Evolutionary conservation across 1,140 invertebrate species (phyloP).

Genomic region (Potamilus streckersoni): DNA sequence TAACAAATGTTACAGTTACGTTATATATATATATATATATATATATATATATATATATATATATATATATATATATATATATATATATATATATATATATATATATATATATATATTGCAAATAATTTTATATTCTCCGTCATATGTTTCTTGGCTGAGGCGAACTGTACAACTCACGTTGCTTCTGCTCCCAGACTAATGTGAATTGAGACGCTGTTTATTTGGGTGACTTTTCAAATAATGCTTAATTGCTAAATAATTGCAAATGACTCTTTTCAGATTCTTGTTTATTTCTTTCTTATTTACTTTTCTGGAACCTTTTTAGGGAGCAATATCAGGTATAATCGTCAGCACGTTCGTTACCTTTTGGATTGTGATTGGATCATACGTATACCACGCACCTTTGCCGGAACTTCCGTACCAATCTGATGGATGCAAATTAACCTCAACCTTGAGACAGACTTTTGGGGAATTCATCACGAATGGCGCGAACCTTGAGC

Average conservation of each 20-base stretch:
- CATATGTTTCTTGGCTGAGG: too few species aligned
- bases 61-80: too few species aligned
- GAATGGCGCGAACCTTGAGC: not conserved
- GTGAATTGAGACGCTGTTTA: not conserved
- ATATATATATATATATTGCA: too few species aligned
- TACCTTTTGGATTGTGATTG: constrained; percentile 51
- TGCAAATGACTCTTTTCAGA: not conserved
- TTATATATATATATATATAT: too few species aligned
- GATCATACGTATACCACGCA: constrained; percentile 39
- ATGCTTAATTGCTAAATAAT: not conserved
- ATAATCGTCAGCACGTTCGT: constrained; percentile 34
- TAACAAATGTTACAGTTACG: too few species aligned
- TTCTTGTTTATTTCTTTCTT: not conserved
- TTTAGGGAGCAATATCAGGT: constrained; percentile 45
- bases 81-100: too few species aligned
- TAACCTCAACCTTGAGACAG: not conserved
- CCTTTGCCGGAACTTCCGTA: constrained; percentile 38
- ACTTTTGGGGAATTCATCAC: not conserved
- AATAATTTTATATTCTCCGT: too few species aligned
- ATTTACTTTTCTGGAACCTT: not conserved
- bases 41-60: too few species aligned
- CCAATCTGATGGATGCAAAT: constrained; percentile 28
- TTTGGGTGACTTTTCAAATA: not conserved
- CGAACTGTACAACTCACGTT: not conserved
- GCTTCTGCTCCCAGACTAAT: not conserved